Evolutionary conservation across 2,113 vertebrate genomes (phyloP).

Genomic region (Brevimyrus niger): DNA sequence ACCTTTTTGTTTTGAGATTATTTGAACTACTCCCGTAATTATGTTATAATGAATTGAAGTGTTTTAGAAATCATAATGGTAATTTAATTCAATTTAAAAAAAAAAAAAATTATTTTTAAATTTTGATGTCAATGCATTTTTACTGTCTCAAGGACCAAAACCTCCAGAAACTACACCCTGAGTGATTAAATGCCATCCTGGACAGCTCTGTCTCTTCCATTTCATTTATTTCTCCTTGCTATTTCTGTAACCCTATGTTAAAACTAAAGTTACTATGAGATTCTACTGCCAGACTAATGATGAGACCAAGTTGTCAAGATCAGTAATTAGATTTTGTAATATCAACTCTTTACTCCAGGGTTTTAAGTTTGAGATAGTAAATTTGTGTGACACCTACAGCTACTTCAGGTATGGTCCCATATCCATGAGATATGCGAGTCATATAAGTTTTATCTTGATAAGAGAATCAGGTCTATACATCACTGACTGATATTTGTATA

Average conservation of each 20-base stretch:
- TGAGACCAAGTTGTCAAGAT: constrained; percentile 31
- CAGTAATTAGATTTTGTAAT: constrained; percentile 32
- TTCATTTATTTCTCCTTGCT: constrained; percentile 13
- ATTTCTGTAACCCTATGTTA: neutral
- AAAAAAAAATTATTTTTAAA: too few relatives aligned
- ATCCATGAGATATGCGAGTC: neutral
- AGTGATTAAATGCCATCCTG: neutral
- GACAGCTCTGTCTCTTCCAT: constrained; percentile 29
- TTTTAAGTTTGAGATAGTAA: constrained; percentile 38
- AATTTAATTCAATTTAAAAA: too few relatives aligned
- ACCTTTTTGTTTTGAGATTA: too few relatives aligned
- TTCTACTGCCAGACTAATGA: neutral
- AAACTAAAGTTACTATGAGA: constrained; percentile 19
- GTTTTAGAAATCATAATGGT: too few relatives aligned
- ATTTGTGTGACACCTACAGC: constrained; percentile 23
- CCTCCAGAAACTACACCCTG: neutral
- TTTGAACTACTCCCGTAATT: too few relatives aligned
- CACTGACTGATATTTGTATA: constrained; percentile 16
- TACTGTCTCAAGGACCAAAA: neutral
- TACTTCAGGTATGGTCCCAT: constrained; percentile 25
- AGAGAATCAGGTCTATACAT: constrained; percentile 2
- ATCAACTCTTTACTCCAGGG: constrained; percentile 40
- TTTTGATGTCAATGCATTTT: too few relatives aligned
- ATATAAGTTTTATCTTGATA: neutral
- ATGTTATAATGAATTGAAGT: too few relatives aligned